These are phyloP conservation scores for Buceros bicornis DNA, from an alignment of 2,797 vertebrate species.

Conservation along the genomic window DNA sequence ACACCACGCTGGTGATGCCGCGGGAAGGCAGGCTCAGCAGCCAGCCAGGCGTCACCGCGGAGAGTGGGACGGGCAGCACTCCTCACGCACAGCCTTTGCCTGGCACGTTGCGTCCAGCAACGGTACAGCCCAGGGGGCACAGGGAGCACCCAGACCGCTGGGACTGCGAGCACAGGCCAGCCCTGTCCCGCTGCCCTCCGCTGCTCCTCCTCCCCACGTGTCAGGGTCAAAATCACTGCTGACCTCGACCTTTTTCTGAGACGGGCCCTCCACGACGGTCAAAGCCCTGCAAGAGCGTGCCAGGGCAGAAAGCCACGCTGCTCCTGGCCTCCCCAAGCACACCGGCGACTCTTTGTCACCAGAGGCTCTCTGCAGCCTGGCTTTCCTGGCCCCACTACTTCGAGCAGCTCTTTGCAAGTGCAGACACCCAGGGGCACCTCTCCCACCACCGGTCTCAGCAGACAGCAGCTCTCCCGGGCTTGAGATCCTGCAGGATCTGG, in stretches of 20 bases:
- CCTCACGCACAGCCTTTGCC: background rate
- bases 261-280: fast-evolving
- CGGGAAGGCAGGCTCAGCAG: background rate
- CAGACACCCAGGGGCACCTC: background rate
- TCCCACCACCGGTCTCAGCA: background rate
- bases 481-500: background rate
- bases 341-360: background rate
- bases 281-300: background rate
- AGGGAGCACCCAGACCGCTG: fast-evolving
- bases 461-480: background rate
- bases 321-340: background rate
- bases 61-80: background rate
- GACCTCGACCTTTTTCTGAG: background rate
- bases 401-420: background rate
- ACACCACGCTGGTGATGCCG: background rate
- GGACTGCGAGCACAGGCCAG: background rate
- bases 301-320: background rate
- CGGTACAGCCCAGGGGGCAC: background rate
- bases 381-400: background rate
- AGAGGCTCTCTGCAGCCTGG: background rate
- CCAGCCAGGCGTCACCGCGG: background rate
- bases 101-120: background rate
- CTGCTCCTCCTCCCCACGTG: background rate
- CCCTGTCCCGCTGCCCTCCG: too few species aligned
- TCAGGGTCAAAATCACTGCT: background rate